Base-by-base conservation (phyloP, 2,113 vertebrate species). In the Amia ocellicauda region DNA sequence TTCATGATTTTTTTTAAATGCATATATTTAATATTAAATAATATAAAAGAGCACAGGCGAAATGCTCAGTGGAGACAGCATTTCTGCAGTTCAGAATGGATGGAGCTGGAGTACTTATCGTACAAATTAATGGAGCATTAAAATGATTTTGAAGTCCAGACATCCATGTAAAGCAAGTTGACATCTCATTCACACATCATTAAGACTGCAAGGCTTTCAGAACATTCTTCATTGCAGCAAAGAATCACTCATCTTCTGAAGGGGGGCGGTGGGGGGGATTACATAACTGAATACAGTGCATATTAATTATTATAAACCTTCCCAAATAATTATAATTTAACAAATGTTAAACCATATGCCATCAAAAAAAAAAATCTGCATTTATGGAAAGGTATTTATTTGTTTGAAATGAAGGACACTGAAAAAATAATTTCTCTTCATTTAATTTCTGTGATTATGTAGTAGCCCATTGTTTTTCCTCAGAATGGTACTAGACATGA, bases 101-200 rank as follows among this genome's bases (percentile, higher is more conserved):
- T 5, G 10, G 14, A 47, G 43, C 43, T 47, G 43, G n/a, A 47
- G 43, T 47, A 16, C 45, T 47, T 47, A 47, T 47, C 3, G 16
- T 47, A n/a, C 14, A 19, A 47, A 47, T 47, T n/a, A 47, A 47
- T 47, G 45, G 4, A 47, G 14, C 45, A 47, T n/a, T 47, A 47
- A 47, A 47, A 47, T 47, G 14, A 47, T 47, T 47, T 47, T 47
- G 45, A 47, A 47, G 45, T 17, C n/a, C 45, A 17, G 45, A 47
- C 45, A 17, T 47, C 14, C 14, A 19, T 47, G 45, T 47, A 47
- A 16, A 47, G 16, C 45, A 47, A 47, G 45, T 17, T 17, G 45
- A 47, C 45, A 47, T 47, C 14, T 3, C 45, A 47, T 47, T 47
- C 45, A 47, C 45, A 47, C 45, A 47, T 47, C 45, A 47, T 47